phyloP scores from a whole-genome alignment of 2,113 vertebrate species.

The Oncorhynchus masou region DNA sequence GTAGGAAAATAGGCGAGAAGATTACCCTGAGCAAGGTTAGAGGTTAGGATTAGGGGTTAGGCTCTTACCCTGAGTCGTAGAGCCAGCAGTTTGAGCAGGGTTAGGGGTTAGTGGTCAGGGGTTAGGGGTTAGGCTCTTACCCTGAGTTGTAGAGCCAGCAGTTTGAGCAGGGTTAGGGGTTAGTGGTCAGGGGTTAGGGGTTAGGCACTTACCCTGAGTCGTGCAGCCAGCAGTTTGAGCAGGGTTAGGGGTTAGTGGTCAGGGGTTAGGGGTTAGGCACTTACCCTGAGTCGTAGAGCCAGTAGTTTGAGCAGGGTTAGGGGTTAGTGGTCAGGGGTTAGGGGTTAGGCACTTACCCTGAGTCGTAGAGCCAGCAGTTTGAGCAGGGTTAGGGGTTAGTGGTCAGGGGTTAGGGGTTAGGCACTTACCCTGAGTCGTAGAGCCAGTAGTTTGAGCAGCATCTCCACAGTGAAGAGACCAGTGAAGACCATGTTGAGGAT shows the following conservation, averaged over 20 bases:
- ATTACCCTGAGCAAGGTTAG: too few species aligned
- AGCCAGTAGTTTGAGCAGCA: slow-evolving; percentile 91
- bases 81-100: slow-evolving; percentile 87
- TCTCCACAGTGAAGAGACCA: slow-evolving; percentile 89
- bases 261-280: too few species aligned
- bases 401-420: not conserved
- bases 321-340: too few species aligned
- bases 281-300: too few species aligned
- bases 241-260: slow-evolving; percentile 48
- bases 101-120: not conserved
- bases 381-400: too few species aligned
- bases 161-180: slow-evolving; percentile 76
- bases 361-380: too few species aligned
- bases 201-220: slow-evolving; percentile 75
- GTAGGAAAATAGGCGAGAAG: not conserved
- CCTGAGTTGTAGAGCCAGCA: slow-evolving; percentile 86
- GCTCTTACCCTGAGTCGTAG: slow-evolving; percentile 81
- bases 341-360: too few species aligned
- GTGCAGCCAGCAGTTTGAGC: slow-evolving; percentile 89
- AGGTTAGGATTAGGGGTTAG: not conserved
- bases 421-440: slow-evolving; percentile 82
- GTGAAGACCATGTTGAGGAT: slow-evolving; percentile 96
- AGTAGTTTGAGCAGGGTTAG: too few species aligned
- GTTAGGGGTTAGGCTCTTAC: slow-evolving; percentile 54
- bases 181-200: too few species aligned